phyloP scores from a whole-genome alignment of 2,888 invertebrate genomes.

The Ochropleura plecta region DNA sequence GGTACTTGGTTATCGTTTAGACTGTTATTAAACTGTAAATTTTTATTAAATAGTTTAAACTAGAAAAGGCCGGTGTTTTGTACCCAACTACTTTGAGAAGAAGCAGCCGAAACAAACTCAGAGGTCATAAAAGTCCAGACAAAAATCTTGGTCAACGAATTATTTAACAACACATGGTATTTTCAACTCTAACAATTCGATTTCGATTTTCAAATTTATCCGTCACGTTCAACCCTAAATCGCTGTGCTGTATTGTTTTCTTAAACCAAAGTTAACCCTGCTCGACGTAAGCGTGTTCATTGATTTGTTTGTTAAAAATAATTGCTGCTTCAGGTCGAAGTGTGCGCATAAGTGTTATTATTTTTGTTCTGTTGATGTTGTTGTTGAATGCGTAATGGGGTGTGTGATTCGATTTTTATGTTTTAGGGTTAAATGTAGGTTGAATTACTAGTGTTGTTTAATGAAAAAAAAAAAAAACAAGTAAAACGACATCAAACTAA shows the following conservation, averaged over 20 bases:
- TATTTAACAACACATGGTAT: conserved; percentile 11
- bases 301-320: conserved; percentile 70
- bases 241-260: conserved; percentile 65
- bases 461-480: no score
- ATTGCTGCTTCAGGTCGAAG: conserved; percentile 60
- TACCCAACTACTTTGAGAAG: no score
- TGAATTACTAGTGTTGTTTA: no score
- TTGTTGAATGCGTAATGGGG: conserved; percentile 53
- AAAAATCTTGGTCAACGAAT: no score
- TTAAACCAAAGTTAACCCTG: conserved; percentile 69
- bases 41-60: no score
- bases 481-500: no score
- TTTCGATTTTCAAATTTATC: conserved; percentile 18
- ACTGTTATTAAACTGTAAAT: no score
- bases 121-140: no score
- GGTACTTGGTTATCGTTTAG: background rate
- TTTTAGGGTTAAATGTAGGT: conserved; percentile 13
- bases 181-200: no score
- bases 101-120: no score
- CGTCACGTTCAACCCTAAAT: conserved; percentile 57
- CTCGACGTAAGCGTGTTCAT: conserved; percentile 57
- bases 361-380: conserved; percentile 37
- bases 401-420: conserved; percentile 57
- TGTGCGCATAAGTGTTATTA: conserved; percentile 55
- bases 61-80: no score